Percentiles rank a stretch among this genome's conserved stretches.
Conservation (phyloP, 2,113 vertebrate species). For the Bucco capensis region DNA sequence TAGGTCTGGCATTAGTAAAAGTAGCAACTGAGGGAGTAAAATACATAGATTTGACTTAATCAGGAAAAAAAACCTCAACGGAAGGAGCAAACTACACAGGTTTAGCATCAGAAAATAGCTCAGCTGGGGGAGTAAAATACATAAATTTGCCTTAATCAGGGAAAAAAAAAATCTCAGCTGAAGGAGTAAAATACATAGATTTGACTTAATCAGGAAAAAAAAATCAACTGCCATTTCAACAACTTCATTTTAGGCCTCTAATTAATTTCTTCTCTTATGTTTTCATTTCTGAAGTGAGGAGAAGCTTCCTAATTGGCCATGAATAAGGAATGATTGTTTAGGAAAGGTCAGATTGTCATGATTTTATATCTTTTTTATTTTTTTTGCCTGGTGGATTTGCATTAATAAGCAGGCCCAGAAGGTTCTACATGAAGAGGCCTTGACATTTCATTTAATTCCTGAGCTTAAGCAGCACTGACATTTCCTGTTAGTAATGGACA, state of each 20-base stretch:
- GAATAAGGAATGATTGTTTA: neutral
- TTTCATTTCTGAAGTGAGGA: neutral
- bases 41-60: too few relatives aligned
- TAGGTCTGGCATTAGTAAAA: too few relatives aligned
- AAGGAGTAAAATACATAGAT: neutral
- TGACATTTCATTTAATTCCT: neutral
- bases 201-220: neutral
- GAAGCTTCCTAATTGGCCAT: neutral
- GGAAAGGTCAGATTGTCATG: conserved; percentile 4
- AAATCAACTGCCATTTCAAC: neutral
- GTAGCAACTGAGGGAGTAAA: too few relatives aligned
- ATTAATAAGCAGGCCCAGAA: neutral
- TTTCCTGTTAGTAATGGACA: neutral
- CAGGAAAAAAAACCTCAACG: too few relatives aligned
- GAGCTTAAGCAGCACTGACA: neutral
- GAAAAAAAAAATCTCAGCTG: neutral
- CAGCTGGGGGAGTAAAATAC: neutral
- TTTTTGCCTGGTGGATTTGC: neutral
- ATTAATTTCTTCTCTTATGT: neutral
- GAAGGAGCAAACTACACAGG: too few relatives aligned
- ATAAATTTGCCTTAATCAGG: neutral
- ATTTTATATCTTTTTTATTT: too few relatives aligned
- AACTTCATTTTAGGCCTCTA: neutral
- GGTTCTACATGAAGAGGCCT: neutral
- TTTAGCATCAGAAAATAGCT: too few relatives aligned